Conservation (phyloP, 2,797 vertebrate species). For the Telmatherina bonti region DNA sequence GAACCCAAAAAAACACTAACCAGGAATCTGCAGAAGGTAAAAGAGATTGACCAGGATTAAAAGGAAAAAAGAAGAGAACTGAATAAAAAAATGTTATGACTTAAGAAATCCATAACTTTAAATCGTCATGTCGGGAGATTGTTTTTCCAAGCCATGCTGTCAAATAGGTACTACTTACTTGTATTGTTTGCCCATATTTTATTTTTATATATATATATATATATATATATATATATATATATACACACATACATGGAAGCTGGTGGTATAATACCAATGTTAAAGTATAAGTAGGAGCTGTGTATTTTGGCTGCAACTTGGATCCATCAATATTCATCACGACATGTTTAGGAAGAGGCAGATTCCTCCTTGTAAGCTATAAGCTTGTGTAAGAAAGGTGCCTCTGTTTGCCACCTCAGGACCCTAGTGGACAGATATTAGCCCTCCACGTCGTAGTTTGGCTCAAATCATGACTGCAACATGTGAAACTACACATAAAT, state of each 20-base stretch:
- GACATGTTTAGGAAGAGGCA: not conserved
- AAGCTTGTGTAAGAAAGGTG: not conserved
- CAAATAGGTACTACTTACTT: not conserved
- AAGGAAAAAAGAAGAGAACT: too few relatives aligned
- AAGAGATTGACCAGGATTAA: too few relatives aligned
- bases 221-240: too few relatives aligned
- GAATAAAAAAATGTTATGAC: too few relatives aligned
- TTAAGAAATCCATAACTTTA: too few relatives aligned
- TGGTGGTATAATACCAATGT: not conserved
- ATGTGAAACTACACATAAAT: not conserved
- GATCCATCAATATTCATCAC: not conserved
- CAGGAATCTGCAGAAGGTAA: too few relatives aligned
- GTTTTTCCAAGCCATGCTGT: not conserved
- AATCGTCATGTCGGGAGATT: too few relatives aligned
- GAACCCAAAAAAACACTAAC: too few relatives aligned
- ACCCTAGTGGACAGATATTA: not conserved
- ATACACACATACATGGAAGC: too few relatives aligned
- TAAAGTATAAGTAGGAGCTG: not conserved
- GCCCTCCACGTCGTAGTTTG: not conserved
- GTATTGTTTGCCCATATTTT: not conserved
- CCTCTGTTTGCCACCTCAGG: not conserved
- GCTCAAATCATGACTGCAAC: not conserved
- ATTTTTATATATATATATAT: too few relatives aligned
- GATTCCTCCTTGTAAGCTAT: not conserved
- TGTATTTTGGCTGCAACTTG: not conserved